phyloP scores from a whole-genome alignment of 2,113 vertebrate species.

The Anoplopoma fimbria region DNA sequence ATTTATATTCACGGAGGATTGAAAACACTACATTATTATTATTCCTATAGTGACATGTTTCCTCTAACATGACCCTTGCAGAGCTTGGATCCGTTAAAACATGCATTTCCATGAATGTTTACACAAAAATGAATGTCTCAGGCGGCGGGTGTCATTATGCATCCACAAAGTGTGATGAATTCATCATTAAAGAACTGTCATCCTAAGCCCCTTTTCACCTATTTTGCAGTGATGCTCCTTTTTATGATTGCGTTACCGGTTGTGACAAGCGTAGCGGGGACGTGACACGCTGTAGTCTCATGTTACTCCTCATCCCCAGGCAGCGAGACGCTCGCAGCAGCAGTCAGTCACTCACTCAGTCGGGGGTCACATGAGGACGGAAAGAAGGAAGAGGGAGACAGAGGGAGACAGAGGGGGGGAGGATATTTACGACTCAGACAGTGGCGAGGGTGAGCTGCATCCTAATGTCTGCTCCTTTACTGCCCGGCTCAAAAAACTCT shows the following conservation, averaged over 20 bases:
- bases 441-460: conserved; percentile 66
- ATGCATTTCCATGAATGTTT: background rate
- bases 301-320: conserved; percentile 43
- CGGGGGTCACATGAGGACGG: conserved; percentile 56
- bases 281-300: conserved; percentile 39
- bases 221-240: conserved; percentile 7
- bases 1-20: background rate
- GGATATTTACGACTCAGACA: conserved; percentile 76
- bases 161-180: conserved; percentile 45
- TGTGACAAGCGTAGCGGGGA: conserved; percentile 46
- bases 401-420: conserved; percentile 13
- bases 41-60: background rate
- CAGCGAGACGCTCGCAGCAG: conserved; percentile 3
- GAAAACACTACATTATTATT: background rate
- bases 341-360: conserved; percentile 34
- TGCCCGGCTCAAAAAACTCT: conserved; percentile 52
- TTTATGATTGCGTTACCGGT: conserved; percentile 26
- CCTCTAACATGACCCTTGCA: background rate
- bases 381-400: conserved; percentile 20
- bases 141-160: conserved; percentile 9
- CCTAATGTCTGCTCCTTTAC: conserved; percentile 65
- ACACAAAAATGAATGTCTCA: background rate
- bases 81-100: background rate
- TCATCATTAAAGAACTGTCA: conserved; percentile 48
- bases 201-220: conserved; percentile 10